phyloP scores from a whole-genome alignment of 2,888 invertebrate genomes.

The Zelleria hepariella region DNA sequence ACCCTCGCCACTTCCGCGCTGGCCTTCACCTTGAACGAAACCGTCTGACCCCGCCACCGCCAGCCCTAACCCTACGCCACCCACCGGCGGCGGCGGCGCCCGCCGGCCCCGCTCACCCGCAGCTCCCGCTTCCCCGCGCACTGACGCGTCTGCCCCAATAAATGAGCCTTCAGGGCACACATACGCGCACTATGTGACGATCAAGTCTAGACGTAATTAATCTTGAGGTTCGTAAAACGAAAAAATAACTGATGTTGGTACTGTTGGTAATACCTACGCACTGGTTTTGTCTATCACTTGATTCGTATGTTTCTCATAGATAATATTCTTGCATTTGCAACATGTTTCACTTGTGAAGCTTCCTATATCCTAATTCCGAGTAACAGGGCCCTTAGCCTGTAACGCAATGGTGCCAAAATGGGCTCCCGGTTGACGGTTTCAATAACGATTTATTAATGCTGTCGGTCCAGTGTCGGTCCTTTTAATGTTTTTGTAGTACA shows the following conservation, averaged over 20 bases:
- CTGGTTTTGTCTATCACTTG: too few species aligned
- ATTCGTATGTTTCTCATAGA: too few species aligned
- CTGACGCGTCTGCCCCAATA: slow-evolving; percentile 22
- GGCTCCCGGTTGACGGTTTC: too few species aligned
- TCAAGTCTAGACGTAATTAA: slow-evolving; percentile 7
- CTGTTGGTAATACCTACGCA: too few species aligned
- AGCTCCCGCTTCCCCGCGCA: neutral
- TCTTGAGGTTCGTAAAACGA: neutral
- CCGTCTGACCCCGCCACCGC: slow-evolving; percentile 51
- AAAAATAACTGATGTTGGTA: neutral
- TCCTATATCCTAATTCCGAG: too few species aligned
- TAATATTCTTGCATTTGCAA: too few species aligned
- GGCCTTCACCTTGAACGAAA: slow-evolving; percentile 68
- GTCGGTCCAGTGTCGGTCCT: too few species aligned
- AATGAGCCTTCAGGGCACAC: slow-evolving; percentile 46
- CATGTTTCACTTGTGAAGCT: too few species aligned
- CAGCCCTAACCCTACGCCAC: slow-evolving; percentile 15
- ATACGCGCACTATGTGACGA: slow-evolving; percentile 11
- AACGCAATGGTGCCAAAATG: too few species aligned
- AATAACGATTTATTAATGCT: too few species aligned
- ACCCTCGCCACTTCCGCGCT: slow-evolving; percentile 21
- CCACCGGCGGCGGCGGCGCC: neutral
- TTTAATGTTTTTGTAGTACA: too few species aligned
- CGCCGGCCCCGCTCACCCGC: slow-evolving; percentile 29
- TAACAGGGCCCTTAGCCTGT: too few species aligned